Base-by-base conservation (phyloP, 2,797 vertebrate genomes). In the Mionectes olivaceus region DNA sequence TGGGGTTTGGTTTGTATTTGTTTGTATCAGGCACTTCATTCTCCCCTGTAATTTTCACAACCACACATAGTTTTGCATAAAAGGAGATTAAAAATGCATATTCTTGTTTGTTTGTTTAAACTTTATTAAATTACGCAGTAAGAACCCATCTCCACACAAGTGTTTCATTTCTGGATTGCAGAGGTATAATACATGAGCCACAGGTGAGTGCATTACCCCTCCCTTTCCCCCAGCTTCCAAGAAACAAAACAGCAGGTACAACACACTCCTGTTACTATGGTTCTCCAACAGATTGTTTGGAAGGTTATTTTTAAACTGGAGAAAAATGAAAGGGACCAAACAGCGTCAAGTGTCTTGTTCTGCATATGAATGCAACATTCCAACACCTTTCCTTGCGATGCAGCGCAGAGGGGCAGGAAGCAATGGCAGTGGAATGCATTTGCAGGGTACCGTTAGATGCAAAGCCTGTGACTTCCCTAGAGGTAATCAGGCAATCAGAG, bases 171-270 rank as follows among this genome's bases (percentile, higher is more conserved):
- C 94, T 80, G 95, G 93, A 97, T 94, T 97, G 95, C 96, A 97
- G 96, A 98, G 95, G 97, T 97, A 96, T 96, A 96, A 96, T 94
- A 97, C 97, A 96, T 90, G 93, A 97, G 95, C 93, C 93, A 97
- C 81, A 92, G 94, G 84, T 94, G 93, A 95, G 90, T 93, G 91
- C 82, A 89, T 92, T 75, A 86, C 87, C 91, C 96, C 95, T 92
- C 89, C 96, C 95, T 79, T 85, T 86, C 94, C 91, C 92, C 93
- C 93, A 88, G 94, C 95, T 97, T 97, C 96, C 91, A 96, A 94
- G 93, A 96, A 97, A 97, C 80, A 96, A 96, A 98, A 95, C 95
- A 97, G 92, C 89, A 87, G 93, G 89, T 92, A 94, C 91, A 97
- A 97, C 76, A 97, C 94, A 95, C 83, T 97, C 94, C 87, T 87